Evolutionary conservation across 2,113 vertebrate species (phyloP), one percentile per base, ranked within the genome.

Genomic region (Pseudois nayaur): DNA sequence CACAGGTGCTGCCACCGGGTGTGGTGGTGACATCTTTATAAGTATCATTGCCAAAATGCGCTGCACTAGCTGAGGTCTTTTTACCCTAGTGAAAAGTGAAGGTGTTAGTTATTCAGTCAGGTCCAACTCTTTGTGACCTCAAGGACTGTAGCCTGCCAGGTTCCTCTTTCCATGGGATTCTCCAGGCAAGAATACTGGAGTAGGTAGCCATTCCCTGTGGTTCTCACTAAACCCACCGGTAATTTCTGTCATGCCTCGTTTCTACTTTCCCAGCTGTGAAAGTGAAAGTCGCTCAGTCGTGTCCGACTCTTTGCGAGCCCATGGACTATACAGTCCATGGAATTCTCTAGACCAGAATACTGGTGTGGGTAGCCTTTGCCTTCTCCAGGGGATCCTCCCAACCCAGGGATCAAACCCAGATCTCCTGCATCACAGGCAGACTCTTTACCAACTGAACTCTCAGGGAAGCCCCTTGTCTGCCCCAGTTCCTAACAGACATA

Each of bases 1-100:
- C 5, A 2, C 19, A 31, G 54, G 11, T 31, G 3, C 7, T 36
- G 12, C 3, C 2, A 0, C 55, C 71, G 33, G 21, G 25, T 55
- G 43, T 50, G 43, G 8, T 54, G 45, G 45, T 85, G n/a, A 78
- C 52, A 1, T 55, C 48, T 82, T 86, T 59, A 4, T 64, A 71
- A 89, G 31, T 62, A 43, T 76, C 2, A 15, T 1, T 0, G 54
- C 3, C 5, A 23, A 25, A n/a, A 1, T 52, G 4, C 0, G 0
- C 54, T 82, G 33, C 60, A 29, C 4, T 27, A 27, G 2, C 17
- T 40, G 62, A 36, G 12, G 11, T 54, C 9, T 8, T 13, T 87
- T 25, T 16, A 29, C 21, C 4, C 43, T 23, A 23, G 21, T 40
- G 67, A 74, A 23, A 13, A 74, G 67, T 13, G 36, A 12, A 74